Percentiles rank a stretch among this genome's conserved stretches.
phyloP scores from a whole-genome alignment of 2,113 vertebrate species.

The Ramphastos sulfuratus region DNA sequence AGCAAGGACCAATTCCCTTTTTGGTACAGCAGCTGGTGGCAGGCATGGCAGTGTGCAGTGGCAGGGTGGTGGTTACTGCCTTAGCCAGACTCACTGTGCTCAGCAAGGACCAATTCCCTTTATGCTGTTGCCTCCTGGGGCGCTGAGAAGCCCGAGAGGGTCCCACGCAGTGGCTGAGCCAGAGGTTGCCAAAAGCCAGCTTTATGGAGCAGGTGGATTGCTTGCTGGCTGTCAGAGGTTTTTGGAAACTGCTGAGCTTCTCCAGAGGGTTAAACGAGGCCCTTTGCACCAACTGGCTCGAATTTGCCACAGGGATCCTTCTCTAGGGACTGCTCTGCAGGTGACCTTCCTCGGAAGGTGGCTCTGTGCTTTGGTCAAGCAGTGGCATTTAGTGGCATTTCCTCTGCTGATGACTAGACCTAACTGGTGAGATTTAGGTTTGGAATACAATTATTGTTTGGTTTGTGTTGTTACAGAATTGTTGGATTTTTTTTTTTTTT shows the following conservation, averaged over 20 bases:
- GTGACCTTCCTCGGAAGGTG: background rate
- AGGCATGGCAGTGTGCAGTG: background rate
- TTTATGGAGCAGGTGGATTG: background rate
- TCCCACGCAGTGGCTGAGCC: background rate
- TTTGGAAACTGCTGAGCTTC: background rate
- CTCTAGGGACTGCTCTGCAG: rapidly evolving
- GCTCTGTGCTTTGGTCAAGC: background rate
- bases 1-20: background rate
- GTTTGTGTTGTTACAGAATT: background rate
- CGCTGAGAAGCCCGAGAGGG: background rate
- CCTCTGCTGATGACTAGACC: background rate
- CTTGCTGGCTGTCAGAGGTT: background rate
- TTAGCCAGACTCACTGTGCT: background rate
- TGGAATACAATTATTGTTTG: background rate
- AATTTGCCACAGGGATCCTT: background rate
- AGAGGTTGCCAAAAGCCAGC: background rate
- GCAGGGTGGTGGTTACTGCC: background rate
- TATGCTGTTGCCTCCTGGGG: background rate
- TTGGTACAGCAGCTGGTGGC: background rate
- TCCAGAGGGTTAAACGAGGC: background rate
- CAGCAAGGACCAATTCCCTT: background rate
- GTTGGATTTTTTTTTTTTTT: background rate
- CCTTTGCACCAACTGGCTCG: background rate
- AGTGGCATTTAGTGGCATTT: background rate
- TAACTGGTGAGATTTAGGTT: background rate